Evolutionary conservation across 92 coral and sea anemone species (phyloP), one percentile per base, ranked within the genome.

Genomic region (Zoanthus sansibaricus): DNA sequence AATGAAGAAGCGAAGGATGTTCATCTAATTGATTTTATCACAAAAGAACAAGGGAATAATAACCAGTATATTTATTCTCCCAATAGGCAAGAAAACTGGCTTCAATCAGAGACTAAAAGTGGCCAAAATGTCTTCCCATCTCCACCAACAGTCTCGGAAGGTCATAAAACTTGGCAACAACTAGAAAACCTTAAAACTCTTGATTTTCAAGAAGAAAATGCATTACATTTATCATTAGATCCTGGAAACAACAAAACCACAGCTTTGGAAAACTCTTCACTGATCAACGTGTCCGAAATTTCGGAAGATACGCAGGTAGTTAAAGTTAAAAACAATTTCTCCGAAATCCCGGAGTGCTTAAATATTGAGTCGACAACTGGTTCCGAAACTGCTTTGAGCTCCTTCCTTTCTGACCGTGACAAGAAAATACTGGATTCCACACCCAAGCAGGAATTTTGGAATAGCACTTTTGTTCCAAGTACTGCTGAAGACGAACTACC

Each of bases 221-320:
- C 7, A 42, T 11, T 25, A 21, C 3, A 18, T 32, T 13, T 18
- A 45, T 52, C 25, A 66, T 11, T 62, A 58, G 61, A 51, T 80
- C 18, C 74, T 16, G 33, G 44, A 42, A 80, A 46, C 59, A 66
- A 32, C 46, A 61, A 48, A 7, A 70, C 44, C 20, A 42, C 56
- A 45, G 58, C 17, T 45, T 37, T 31, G 64, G 61, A 45, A 45
- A 58, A 42, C 5, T 7, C 70, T 66, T 11, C 75, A 9, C 45
- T 70, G 58, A 52, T 64, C 21, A 74, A 80, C 31, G 75, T 80
- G 10, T 80, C 46, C 64, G 61, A 42, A 66, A 66, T 44, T 17
- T 73, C 46, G 9, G 70, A 80, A 7, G 46, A 78, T 0, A 7
- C 66, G 0, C 31, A 62, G 56, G 46, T 15, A 0, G 6, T 17